phyloP scores from a whole-genome alignment of 2,113 vertebrate genomes.

The Nestor notabilis region DNA sequence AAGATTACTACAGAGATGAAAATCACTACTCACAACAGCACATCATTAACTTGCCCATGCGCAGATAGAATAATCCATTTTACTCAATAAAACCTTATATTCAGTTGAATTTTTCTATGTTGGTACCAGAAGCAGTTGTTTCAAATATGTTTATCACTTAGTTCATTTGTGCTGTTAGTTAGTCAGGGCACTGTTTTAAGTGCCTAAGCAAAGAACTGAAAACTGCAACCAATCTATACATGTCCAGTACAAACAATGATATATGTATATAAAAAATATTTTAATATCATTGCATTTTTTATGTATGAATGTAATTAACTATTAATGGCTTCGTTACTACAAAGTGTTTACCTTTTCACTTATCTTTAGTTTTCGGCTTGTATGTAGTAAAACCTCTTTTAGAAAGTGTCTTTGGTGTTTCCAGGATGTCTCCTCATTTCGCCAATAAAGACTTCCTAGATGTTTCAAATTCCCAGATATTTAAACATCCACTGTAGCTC shows the following conservation, averaged over 20 bases:
- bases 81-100: neutral
- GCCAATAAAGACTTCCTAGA: neutral
- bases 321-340: neutral
- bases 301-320: neutral
- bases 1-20: neutral
- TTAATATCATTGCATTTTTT: neutral
- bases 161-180: neutral
- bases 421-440: neutral
- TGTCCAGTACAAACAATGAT: neutral
- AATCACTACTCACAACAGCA: neutral
- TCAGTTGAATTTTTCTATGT: neutral
- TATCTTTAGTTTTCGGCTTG: neutral
- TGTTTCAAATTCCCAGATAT: neutral
- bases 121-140: neutral
- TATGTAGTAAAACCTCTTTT: neutral
- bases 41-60: neutral
- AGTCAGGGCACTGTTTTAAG: neutral
- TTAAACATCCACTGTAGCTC: neutral
- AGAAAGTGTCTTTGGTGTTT: neutral
- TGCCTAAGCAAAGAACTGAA: neutral
- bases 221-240: neutral
- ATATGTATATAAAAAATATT: neutral
- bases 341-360: neutral
- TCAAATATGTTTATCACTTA: neutral
- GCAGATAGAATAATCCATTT: neutral